Evolutionary conservation across 2,888 invertebrate genomes (phyloP).

Genomic region (Drosophila anomalata): DNA sequence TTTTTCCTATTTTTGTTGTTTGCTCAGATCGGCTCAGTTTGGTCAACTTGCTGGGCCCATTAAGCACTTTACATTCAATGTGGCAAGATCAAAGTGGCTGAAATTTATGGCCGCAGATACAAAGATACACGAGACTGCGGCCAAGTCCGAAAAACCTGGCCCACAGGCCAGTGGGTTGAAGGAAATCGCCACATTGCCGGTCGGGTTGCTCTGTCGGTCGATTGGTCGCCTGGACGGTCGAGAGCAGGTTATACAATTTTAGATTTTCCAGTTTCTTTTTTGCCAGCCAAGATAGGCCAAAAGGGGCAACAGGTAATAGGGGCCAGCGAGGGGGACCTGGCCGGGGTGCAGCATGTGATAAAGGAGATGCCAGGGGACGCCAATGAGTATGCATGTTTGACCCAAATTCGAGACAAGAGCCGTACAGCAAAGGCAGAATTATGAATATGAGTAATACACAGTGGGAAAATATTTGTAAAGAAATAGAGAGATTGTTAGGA

Average conservation of each 20-base stretch:
- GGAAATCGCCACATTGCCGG: conserved; percentile 47
- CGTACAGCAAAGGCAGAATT: conserved; percentile 22
- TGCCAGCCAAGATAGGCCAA: conserved; percentile 17
- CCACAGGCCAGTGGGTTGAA: conserved; percentile 46
- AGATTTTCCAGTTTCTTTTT: conserved; percentile 73
- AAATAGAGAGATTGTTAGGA: neutral
- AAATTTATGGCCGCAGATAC: conserved; percentile 76
- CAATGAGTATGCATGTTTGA: conserved; percentile 77
- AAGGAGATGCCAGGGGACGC: conserved; percentile 46
- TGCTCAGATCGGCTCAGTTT: conserved; percentile 10
- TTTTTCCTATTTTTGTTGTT: conserved; percentile 35
- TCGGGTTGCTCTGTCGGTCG: conserved; percentile 20
- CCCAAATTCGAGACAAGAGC: conserved; percentile 67
- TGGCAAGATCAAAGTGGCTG: conserved; percentile 77
- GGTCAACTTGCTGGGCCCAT: conserved; percentile 60
- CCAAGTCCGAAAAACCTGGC: conserved; percentile 33
- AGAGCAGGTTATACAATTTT: conserved; percentile 77
- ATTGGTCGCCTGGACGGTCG: conserved; percentile 16
- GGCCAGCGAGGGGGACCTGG: neutral
- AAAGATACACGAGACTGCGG: conserved; percentile 60
- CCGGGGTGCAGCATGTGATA: conserved; percentile 19
- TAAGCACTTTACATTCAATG: conserved; percentile 77
- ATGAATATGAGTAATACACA: conserved; percentile 33
- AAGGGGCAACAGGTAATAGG: conserved; percentile 16
- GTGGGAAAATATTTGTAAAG: neutral